phyloP scores from a whole-genome alignment of 2,797 vertebrate species.

The Telmatherina bonti region DNA sequence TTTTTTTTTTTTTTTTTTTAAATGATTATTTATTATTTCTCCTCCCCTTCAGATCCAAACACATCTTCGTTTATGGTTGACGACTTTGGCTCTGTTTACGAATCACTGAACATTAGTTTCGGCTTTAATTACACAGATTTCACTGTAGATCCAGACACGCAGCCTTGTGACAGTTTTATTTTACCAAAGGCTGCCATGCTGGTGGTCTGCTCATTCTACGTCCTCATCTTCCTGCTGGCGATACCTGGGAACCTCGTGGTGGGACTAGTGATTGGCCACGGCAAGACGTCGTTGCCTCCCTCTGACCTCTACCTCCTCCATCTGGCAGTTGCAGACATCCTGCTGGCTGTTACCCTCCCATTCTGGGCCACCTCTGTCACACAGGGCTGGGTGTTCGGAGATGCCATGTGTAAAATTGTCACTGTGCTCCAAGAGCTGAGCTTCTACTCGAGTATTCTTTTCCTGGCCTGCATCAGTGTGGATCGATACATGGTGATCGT shows the following conservation, averaged over 20 bases:
- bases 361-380: constrained; percentile 75
- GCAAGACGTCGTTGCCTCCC: constrained; percentile 60
- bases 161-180: constrained; percentile 50
- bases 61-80: constrained; percentile 26
- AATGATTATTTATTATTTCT: neutral
- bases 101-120: constrained; percentile 61
- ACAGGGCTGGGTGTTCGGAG: constrained; percentile 79
- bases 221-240: constrained; percentile 75
- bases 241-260: constrained; percentile 80
- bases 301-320: constrained; percentile 83
- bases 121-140: constrained; percentile 49
- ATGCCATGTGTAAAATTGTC: constrained; percentile 74
- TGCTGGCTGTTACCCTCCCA: constrained; percentile 78
- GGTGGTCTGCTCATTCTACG: constrained; percentile 59
- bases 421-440: constrained; percentile 79
- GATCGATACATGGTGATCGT: constrained; percentile 83
- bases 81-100: constrained; percentile 57
- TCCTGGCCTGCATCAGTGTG: constrained; percentile 81
- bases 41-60: constrained; percentile 60
- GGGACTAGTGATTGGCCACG: constrained; percentile 70
- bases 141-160: constrained; percentile 24
- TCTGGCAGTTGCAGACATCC: constrained; percentile 74
- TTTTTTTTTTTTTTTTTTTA: neutral
- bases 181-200: constrained; percentile 13
- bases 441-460: constrained; percentile 83